Evolutionary conservation across 2,888 invertebrate genomes (phyloP).

Genomic region (Selenia dentaria): DNA sequence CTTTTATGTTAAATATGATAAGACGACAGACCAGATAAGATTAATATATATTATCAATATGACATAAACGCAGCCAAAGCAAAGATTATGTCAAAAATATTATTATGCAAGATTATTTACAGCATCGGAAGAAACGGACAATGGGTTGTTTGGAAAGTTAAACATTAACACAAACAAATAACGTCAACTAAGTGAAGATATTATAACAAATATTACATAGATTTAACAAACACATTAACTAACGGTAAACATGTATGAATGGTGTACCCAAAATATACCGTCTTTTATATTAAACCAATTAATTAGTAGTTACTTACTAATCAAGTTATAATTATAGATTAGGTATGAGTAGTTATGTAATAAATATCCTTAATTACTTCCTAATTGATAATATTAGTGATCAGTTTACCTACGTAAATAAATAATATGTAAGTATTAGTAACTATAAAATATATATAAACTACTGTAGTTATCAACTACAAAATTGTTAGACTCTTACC

Average conservation of each 20-base stretch:
- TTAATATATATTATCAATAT: slow-evolving; percentile 23
- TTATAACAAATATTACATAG: no score
- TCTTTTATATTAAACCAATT: no score
- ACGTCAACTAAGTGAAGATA: slow-evolving; percentile 1
- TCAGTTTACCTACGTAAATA: not conserved
- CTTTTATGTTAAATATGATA: slow-evolving; percentile 26
- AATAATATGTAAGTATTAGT: not conserved
- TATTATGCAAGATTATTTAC: slow-evolving; percentile 32
- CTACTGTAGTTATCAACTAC: not conserved
- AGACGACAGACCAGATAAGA: slow-evolving; percentile 26
- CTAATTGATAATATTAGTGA: not conserved
- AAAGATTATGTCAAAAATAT: slow-evolving; percentile 25
- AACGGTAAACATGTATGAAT: not conserved
- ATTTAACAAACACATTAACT: slow-evolving; percentile 1
- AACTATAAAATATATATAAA: not conserved
- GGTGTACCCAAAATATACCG: no score
- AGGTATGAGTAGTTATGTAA: not conserved
- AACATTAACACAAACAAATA: slow-evolving; percentile 18
- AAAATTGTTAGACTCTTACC: slow-evolving; percentile 26
- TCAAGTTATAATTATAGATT: no score
- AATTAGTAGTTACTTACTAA: no score
- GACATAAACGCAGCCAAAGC: slow-evolving; percentile 33
- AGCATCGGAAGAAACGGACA: slow-evolving; percentile 13
- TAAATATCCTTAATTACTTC: not conserved
- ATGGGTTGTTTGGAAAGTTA: slow-evolving; percentile 6